Evolutionary conservation across 2,888 invertebrate genomes (phyloP), one percentile per base, ranked within the genome.

Genomic region (Atherix ibis): DNA sequence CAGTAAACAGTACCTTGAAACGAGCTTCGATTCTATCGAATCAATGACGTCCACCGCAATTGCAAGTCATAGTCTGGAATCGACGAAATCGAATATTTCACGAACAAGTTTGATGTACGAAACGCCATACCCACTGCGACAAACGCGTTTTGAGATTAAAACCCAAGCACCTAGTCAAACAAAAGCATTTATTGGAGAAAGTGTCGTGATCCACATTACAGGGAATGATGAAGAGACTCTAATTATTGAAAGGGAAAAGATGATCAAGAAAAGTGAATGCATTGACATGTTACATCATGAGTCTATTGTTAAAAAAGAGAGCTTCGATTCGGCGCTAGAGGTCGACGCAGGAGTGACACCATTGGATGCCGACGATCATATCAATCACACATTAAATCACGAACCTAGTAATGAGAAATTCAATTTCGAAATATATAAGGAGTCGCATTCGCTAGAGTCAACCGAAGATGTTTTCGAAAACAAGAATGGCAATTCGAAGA

Each of bases 351-450:
- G 39, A 13, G 14, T 38, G 10, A 31, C 34, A 18, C 8, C n/a
- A 26, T 22, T 6, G 27, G 31, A 36, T 14, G 19, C 4, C 10
- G 18, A n/a, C 10, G 35, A 35, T 15, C 18, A 10, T 31, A 5
- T 10, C 4, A 4, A 24, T 10, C 16, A 15, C 4, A 14, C 18
- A 13, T 13, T 35, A 9, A 25, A 19, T 29, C 19, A 45, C 16
- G 38, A 42, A 5, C 36, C 39, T 5, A 41, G 39, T 10, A 48
- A 47, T 32, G 47, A 45, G 18, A 48, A 47, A 34, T 46, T 41
- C 32, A 47, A 46, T 9, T 46, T 43, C 37, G 46, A 47, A 34
- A 47, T 47, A 26, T 48, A 45, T 18, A 44, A 45, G 18, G 47
- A 46, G 28, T 27, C 47, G 5, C 45, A 46, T 18, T 38, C 43